These are phyloP conservation scores for Ophiodon elongatus DNA, from an alignment of 2,113 vertebrate genomes.

Conservation along the genomic window DNA sequence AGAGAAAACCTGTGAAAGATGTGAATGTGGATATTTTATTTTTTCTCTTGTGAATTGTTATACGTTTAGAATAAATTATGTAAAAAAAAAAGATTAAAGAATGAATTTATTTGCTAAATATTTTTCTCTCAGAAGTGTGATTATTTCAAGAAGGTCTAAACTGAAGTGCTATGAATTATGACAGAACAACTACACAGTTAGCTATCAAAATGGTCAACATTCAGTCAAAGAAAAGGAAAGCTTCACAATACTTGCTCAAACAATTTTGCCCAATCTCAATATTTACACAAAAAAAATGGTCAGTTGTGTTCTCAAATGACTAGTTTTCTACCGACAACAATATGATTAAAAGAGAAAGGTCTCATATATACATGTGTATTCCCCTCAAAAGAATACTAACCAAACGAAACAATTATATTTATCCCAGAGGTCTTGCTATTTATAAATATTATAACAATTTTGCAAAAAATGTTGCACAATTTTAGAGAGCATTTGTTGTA, in stretches of 20 bases:
- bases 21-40: conserved; percentile 83
- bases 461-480: background rate
- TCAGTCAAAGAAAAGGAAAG: background rate
- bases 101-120: conserved; percentile 4
- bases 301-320: background rate
- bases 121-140: background rate
- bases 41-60: conserved; percentile 64
- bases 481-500: no score
- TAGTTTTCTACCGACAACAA: background rate
- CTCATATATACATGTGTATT: background rate
- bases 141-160: background rate
- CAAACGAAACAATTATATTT: background rate
- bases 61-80: conserved; percentile 72
- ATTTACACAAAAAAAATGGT: background rate
- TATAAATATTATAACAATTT: background rate
- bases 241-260: background rate
- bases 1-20: conserved; percentile 67
- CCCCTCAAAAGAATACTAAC: background rate
- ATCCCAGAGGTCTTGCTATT: background rate
- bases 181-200: background rate
- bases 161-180: background rate
- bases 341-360: background rate
- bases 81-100: conserved; percentile 34
- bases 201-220: background rate
- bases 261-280: background rate